Evolutionary conservation across 2,113 vertebrate genomes (phyloP).

Genomic region (Tyto alba): DNA sequence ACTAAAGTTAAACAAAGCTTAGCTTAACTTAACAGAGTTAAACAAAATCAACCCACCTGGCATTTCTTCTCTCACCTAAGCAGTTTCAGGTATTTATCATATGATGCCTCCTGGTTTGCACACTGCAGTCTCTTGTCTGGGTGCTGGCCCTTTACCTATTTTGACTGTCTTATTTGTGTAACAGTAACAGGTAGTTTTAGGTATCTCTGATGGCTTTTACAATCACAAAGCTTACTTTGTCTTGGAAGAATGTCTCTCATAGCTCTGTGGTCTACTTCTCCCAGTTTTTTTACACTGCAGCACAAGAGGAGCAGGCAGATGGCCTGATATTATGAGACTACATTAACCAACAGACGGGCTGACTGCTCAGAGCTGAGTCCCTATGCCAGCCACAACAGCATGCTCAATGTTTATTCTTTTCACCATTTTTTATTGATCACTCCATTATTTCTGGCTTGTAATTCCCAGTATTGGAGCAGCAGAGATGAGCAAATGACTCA

Average conservation of each 20-base stretch:
- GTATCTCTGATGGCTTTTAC: background rate
- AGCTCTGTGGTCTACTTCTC: background rate
- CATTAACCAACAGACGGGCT: conserved; percentile 13
- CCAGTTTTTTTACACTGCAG: background rate
- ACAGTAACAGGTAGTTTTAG: background rate
- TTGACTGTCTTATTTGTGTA: background rate
- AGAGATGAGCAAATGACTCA: background rate
- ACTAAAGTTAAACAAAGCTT: background rate
- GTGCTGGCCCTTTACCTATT: background rate
- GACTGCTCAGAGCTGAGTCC: conserved; percentile 17
- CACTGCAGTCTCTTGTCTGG: background rate
- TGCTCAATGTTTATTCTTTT: background rate
- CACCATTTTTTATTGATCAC: conserved; percentile 3
- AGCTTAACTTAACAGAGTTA: too few relatives aligned
- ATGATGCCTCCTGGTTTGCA: background rate
- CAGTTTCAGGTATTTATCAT: background rate
- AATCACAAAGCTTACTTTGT: background rate
- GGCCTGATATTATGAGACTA: background rate
- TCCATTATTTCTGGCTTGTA: background rate
- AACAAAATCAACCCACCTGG: background rate
- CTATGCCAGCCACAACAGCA: conserved; percentile 39
- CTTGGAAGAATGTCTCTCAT: background rate
- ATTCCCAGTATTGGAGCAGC: background rate
- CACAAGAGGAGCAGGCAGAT: conserved; percentile 26
- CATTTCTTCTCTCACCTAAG: background rate